These are phyloP conservation scores for Loris lydekkerianus DNA, from an alignment of 2,797 vertebrate species.

Conservation along the genomic window DNA sequence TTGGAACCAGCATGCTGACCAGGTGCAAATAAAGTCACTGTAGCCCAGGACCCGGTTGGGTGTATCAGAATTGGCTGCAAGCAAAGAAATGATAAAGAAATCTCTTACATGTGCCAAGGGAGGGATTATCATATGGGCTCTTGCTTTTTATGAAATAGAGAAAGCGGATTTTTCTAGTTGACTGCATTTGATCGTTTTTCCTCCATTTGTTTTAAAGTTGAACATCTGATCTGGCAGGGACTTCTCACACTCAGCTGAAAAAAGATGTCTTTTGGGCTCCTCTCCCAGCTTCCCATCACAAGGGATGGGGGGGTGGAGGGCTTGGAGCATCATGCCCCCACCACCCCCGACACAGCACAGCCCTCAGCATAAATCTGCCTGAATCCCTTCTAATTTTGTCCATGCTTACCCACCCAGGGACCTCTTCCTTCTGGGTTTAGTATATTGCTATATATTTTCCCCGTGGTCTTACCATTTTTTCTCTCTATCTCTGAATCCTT, in stretches of 20 bases:
- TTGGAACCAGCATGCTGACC: slow-evolving; percentile 71
- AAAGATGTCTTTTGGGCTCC: slow-evolving; percentile 63
- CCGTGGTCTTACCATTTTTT: neutral
- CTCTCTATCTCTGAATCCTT: slow-evolving; percentile 41
- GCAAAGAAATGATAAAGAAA: slow-evolving; percentile 76
- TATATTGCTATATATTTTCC: neutral
- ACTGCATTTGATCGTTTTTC: slow-evolving; percentile 82
- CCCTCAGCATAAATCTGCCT: neutral
- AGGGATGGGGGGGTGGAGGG: neutral
- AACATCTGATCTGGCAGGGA: slow-evolving; percentile 83
- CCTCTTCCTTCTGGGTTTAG: slow-evolving; percentile 17
- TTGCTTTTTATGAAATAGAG: slow-evolving; percentile 86
- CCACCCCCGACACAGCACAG: neutral
- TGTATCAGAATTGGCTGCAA: slow-evolving; percentile 72
- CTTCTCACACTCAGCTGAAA: slow-evolving; percentile 72
- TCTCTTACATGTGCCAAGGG: slow-evolving; percentile 81
- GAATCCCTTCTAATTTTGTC: slow-evolving; percentile 54
- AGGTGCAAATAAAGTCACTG: slow-evolving; percentile 45
- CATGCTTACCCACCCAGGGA: neutral
- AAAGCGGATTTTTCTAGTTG: slow-evolving; percentile 84
- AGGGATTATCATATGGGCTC: slow-evolving; percentile 82
- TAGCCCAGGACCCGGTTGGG: slow-evolving; percentile 52
- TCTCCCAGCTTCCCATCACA: slow-evolving; percentile 47
- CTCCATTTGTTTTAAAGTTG: slow-evolving; percentile 85
- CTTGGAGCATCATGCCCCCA: neutral